Evolutionary conservation across 2,888 invertebrate species (phyloP).

Genomic region (Torymus tubicola): DNA sequence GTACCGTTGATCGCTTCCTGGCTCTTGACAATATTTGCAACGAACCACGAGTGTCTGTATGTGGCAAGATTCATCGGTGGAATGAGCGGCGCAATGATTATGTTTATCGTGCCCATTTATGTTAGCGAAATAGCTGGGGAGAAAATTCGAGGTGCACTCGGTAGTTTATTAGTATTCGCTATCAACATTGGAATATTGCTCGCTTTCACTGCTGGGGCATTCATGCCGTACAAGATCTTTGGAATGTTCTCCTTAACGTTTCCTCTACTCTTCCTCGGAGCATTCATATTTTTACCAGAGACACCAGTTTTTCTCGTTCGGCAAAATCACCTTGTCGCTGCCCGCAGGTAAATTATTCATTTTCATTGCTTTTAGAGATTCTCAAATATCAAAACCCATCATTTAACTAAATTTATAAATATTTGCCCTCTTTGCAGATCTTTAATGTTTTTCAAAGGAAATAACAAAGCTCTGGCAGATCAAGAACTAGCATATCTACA

Average conservation of each 20-base stretch:
- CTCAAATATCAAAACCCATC: no score
- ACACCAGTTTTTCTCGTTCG: slow-evolving; percentile 78
- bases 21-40: slow-evolving; percentile 78
- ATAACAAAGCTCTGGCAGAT: slow-evolving; percentile 65
- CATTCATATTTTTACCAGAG: slow-evolving; percentile 78
- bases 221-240: slow-evolving; percentile 75
- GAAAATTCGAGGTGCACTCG: slow-evolving; percentile 78
- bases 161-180: slow-evolving; percentile 78
- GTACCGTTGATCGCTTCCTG: slow-evolving; percentile 80
- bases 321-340: slow-evolving; percentile 72
- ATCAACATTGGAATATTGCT: slow-evolving; percentile 76
- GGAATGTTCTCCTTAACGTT: slow-evolving; percentile 75
- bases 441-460: slow-evolving; percentile 68
- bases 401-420: not conserved
- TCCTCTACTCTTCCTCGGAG: slow-evolving; percentile 74
- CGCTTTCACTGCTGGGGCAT: slow-evolving; percentile 75
- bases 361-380: not conserved
- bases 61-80: slow-evolving; percentile 80
- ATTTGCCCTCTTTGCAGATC: slow-evolving; percentile 62
- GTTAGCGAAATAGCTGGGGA: slow-evolving; percentile 82
- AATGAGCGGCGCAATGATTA: slow-evolving; percentile 78
- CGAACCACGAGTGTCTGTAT: slow-evolving; percentile 76
- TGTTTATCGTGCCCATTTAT: slow-evolving; percentile 81
- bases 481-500: slow-evolving; percentile 67
- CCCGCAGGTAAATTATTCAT: slow-evolving; percentile 67